phyloP scores from a whole-genome alignment of 2,888 invertebrate species.

The Pseudococcus longispinus region DNA sequence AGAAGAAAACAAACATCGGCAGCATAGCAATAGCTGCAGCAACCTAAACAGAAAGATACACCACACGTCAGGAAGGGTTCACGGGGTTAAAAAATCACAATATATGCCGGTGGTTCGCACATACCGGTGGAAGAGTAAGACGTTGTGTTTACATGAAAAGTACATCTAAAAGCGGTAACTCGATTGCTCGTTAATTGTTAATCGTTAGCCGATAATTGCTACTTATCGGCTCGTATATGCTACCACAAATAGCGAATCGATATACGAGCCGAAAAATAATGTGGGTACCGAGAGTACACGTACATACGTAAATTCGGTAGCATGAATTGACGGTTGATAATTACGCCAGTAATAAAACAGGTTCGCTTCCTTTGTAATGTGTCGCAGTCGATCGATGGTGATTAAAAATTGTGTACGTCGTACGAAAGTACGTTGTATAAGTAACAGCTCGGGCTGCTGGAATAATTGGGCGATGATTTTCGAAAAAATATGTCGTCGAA shows the following conservation, averaged over 20 bases:
- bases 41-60: not conserved
- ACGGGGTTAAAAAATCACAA: not conserved
- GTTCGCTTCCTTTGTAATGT: conserved; percentile 15
- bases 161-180: not conserved
- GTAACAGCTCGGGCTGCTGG: not conserved
- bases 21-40: too few species aligned
- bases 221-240: not conserved
- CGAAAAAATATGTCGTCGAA: not conserved
- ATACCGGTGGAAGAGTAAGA: not conserved
- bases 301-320: not conserved
- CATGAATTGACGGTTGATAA: not conserved
- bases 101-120: not conserved
- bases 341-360: not conserved
- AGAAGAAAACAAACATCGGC: not conserved
- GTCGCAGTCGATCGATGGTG: not conserved
- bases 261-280: not conserved
- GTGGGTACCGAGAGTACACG: not conserved
- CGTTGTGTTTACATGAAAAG: not conserved
- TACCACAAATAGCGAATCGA: not conserved
- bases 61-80: not conserved
- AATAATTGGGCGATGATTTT: not conserved
- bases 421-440: not conserved
- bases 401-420: not conserved
- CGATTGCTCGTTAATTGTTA: conserved; percentile 12
- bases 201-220: not conserved